A percentile compares a stretch with the other conserved stretches of the same genome.
Conservation (phyloP, 1,140 invertebrate species). For the Zaprionus lachaisei region DNA sequence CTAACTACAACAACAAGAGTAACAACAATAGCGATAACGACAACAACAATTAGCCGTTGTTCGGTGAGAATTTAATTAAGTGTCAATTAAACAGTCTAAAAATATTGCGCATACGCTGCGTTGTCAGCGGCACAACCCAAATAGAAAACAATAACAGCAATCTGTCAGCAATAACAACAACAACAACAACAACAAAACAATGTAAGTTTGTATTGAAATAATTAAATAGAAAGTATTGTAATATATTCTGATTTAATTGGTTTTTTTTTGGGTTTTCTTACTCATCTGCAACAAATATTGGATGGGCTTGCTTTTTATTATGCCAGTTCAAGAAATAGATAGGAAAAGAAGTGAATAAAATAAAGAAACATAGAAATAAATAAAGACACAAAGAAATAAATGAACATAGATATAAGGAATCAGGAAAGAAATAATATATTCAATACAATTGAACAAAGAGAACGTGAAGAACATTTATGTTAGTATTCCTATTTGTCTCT, state of each 20-base stretch:
- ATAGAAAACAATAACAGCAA: slow-evolving; percentile 18
- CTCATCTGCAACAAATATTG: too few relatives aligned
- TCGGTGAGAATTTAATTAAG: slow-evolving; percentile 38
- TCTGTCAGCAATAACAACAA: slow-evolving; percentile 6
- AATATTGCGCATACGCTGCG: slow-evolving; percentile 57
- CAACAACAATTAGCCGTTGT: slow-evolving; percentile 26
- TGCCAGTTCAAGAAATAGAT: too few relatives aligned
- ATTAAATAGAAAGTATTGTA: too few relatives aligned
- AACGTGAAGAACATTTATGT: background rate
- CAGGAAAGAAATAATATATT: background rate
- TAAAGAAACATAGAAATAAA: too few relatives aligned
- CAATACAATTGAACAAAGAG: background rate
- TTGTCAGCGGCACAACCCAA: slow-evolving; percentile 11
- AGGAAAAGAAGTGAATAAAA: too few relatives aligned
- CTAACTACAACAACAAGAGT: slow-evolving; percentile 48
- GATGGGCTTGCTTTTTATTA: too few relatives aligned
- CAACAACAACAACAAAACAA: slow-evolving; percentile 51
- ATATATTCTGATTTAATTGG: too few relatives aligned
- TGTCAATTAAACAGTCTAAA: slow-evolving; percentile 65
- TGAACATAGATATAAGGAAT: too few relatives aligned
- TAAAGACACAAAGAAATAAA: too few relatives aligned
- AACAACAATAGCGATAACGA: slow-evolving; percentile 4
- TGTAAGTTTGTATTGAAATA: slow-evolving; percentile 54
- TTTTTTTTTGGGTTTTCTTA: too few relatives aligned
- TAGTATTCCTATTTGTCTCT: background rate